Percentiles rank a stretch among this genome's conserved stretches.
Conservation (phyloP, 2,888 invertebrate species). For the Phaonia tiefii region DNA sequence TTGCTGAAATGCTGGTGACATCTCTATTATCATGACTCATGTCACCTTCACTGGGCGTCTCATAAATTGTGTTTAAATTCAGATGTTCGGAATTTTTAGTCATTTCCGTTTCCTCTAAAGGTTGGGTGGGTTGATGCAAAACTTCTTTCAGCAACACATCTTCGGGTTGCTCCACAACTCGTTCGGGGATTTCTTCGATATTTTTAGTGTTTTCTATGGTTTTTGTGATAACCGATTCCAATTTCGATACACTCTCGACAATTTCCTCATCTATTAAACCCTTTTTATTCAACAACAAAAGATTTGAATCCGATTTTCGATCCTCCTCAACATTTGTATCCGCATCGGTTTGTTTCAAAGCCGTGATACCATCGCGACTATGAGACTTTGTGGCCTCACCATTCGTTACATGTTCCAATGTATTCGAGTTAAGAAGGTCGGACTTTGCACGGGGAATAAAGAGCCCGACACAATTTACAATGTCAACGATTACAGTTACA, state of each 20-base stretch:
- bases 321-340: slow-evolving; percentile 39
- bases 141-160: slow-evolving; percentile 70
- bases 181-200: slow-evolving; percentile 77
- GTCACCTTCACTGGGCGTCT: slow-evolving; percentile 44
- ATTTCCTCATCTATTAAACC: slow-evolving; percentile 76
- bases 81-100: slow-evolving; percentile 30
- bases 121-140: slow-evolving; percentile 50
- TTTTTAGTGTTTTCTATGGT: slow-evolving; percentile 80
- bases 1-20: slow-evolving; percentile 52
- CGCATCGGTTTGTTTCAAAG: slow-evolving; percentile 62
- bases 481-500: slow-evolving; percentile 15
- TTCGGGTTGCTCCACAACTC: slow-evolving; percentile 70
- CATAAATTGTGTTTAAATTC: slow-evolving; percentile 47
- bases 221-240: slow-evolving; percentile 80
- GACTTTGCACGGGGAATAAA: slow-evolving; percentile 51
- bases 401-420: slow-evolving; percentile 53
- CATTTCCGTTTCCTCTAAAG: slow-evolving; percentile 27
- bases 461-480: background rate
- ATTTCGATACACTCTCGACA: slow-evolving; percentile 77
- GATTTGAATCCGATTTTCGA: slow-evolving; percentile 47
- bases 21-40: slow-evolving; percentile 43
- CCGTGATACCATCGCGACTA: slow-evolving; percentile 52
- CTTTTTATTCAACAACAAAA: slow-evolving; percentile 68
- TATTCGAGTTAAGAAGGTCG: slow-evolving; percentile 66
- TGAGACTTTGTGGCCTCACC: background rate